A percentile compares a stretch with the other conserved stretches of the same genome.
phyloP scores from a whole-genome alignment of 2,797 vertebrate genomes.

The Cheirogaleus major region DNA sequence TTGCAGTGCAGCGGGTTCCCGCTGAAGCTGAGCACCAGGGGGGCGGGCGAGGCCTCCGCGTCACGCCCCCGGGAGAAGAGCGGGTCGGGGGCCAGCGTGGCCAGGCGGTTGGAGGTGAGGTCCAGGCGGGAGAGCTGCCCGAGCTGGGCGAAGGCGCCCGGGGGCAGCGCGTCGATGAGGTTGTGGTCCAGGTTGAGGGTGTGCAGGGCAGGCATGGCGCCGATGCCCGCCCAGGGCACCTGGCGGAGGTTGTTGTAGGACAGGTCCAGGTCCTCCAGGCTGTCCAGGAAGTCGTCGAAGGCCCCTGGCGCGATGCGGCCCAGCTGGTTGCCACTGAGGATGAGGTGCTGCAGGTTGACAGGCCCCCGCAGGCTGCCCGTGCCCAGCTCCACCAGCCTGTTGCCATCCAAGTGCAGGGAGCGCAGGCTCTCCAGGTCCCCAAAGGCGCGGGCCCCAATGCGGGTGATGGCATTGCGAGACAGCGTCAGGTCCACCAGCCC shows the following conservation, averaged over 20 bases:
- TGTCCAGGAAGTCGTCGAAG: conserved; percentile 93
- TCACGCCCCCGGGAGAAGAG: conserved; percentile 93
- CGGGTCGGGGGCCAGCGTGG: conserved; percentile 93
- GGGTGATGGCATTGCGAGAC: conserved; percentile 94
- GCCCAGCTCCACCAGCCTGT: conserved; percentile 90
- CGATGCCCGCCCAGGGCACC: conserved; percentile 94
- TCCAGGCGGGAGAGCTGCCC: conserved; percentile 94
- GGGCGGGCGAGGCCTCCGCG: conserved; percentile 91
- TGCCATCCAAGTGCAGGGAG: conserved; percentile 94
- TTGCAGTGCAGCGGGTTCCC: conserved; percentile 97
- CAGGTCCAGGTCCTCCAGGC: conserved; percentile 94
- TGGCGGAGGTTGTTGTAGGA: conserved; percentile 95
- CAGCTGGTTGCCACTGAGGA: conserved; percentile 95
- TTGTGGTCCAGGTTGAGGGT: conserved; percentile 96
- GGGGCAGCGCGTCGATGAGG: conserved; percentile 92
- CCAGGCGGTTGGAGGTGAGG: conserved; percentile 95
- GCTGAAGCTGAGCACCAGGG: conserved; percentile 92
- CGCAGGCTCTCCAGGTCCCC: conserved; percentile 94
- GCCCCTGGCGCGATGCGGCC: conserved; percentile 88
- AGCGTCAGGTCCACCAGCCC: conserved; percentile 95
- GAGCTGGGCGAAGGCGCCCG: conserved; percentile 93
- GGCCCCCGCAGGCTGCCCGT: conserved; percentile 91
- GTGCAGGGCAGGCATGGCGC: conserved; percentile 94
- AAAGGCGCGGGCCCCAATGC: conserved; percentile 91
- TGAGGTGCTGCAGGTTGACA: conserved; percentile 94